Evolutionary conservation across 2,797 vertebrate genomes (phyloP).

Genomic region (Pangasius sanitwongsei): DNA sequence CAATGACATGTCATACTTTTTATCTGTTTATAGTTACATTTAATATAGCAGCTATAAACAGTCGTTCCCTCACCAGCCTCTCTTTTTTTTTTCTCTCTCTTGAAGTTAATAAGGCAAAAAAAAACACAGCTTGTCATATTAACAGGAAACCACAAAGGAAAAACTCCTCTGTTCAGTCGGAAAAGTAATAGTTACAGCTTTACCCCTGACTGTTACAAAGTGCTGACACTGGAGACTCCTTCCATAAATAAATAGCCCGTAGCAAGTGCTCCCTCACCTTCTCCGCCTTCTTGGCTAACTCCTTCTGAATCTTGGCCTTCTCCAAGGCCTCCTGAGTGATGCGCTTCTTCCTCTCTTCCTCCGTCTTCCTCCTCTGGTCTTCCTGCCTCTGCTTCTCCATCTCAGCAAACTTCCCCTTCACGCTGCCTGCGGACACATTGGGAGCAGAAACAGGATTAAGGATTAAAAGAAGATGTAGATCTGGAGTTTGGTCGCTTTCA

Average conservation of each 20-base stretch:
- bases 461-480: not conserved
- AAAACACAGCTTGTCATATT: not conserved
- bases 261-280: constrained; percentile 76
- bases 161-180: not conserved
- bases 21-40: not conserved
- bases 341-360: constrained; percentile 89
- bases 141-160: not conserved
- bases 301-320: constrained; percentile 94
- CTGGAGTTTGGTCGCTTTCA: not conserved
- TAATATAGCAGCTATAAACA: not conserved
- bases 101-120: not conserved
- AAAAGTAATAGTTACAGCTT: not conserved
- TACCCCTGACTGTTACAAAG: not conserved
- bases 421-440: constrained; percentile 81
- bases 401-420: constrained; percentile 97
- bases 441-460: constrained; percentile 52
- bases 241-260: not conserved
- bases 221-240: not conserved
- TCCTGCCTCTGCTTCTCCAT: constrained; percentile 98
- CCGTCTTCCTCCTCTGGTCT: constrained; percentile 87
- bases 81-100: not conserved
- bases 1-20: not conserved
- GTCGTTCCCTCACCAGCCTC: not conserved
- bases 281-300: constrained; percentile 89
- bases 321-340: constrained; percentile 90